Conservation (phyloP, 2,113 vertebrate genomes). For the Syngnathus typhle region DNA sequence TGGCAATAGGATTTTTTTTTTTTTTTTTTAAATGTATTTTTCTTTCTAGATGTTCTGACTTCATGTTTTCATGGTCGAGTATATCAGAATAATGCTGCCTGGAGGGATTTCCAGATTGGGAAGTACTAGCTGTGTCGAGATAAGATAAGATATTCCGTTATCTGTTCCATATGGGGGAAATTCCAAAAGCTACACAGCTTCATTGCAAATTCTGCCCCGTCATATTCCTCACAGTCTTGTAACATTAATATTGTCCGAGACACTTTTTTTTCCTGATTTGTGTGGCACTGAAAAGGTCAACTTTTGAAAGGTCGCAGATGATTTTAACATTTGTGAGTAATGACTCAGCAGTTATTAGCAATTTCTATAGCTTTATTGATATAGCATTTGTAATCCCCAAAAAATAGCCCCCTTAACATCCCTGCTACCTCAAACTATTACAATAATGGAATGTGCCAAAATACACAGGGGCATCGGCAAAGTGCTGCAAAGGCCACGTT, state of each 20-base stretch:
- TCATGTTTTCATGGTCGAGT: too few relatives aligned
- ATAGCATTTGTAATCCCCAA: conserved; percentile 10
- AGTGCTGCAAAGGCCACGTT: conserved; percentile 50
- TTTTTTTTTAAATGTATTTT: too few relatives aligned
- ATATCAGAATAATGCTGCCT: too few relatives aligned
- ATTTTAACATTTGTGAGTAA: neutral
- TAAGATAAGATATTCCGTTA: too few relatives aligned
- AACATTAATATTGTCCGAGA: conserved; percentile 6
- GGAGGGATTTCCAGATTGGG: neutral
- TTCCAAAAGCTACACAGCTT: too few relatives aligned
- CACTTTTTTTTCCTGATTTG: neutral
- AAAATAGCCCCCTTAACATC: conserved; percentile 17
- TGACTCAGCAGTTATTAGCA: neutral
- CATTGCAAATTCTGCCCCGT: conserved; percentile 13
- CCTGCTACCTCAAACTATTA: conserved; percentile 29
- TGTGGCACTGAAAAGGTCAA: conserved; percentile 3
- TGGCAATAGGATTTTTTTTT: neutral
- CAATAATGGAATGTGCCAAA: conserved; percentile 41
- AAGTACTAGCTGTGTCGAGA: too few relatives aligned
- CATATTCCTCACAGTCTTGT: neutral
- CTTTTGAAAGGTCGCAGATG: neutral
- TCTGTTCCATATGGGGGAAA: too few relatives aligned
- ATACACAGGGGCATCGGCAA: conserved; percentile 45
- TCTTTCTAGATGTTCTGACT: too few relatives aligned
- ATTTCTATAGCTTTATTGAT: conserved; percentile 13